Evolutionary conservation across 2,888 invertebrate species (phyloP).

Genomic region (Drymonia ruficornis): DNA sequence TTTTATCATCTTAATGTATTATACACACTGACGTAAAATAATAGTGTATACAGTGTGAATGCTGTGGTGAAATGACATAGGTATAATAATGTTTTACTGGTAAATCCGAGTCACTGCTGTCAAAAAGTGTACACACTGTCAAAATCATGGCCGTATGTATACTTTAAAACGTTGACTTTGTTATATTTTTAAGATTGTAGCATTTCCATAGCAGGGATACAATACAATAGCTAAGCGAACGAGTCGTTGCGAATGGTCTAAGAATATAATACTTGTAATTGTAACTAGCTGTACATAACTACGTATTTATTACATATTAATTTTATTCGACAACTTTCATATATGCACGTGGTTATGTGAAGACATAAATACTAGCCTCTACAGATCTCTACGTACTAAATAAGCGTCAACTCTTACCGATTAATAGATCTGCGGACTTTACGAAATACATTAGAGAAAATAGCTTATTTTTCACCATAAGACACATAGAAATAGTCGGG

Average conservation of each 20-base stretch:
- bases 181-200: background rate
- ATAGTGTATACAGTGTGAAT: no score
- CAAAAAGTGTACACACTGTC: background rate
- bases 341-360: background rate
- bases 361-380: background rate
- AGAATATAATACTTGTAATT: conserved; percentile 1
- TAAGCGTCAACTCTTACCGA: background rate
- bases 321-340: background rate
- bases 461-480: conserved; percentile 56
- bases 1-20: no score
- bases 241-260: background rate
- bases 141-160: background rate
- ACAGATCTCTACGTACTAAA: conserved; percentile 5
- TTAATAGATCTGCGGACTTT: conserved; percentile 20
- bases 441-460: conserved; percentile 29
- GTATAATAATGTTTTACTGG: no score
- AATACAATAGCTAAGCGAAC: background rate
- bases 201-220: background rate
- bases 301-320: background rate
- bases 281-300: conserved; percentile 4
- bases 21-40: no score
- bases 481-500: conserved; percentile 52
- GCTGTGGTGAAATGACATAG: no score
- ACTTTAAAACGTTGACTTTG: background rate
- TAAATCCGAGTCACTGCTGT: background rate